Evolutionary conservation across 2,888 invertebrate genomes (phyloP).

Genomic region (Cheilosia grossa): DNA sequence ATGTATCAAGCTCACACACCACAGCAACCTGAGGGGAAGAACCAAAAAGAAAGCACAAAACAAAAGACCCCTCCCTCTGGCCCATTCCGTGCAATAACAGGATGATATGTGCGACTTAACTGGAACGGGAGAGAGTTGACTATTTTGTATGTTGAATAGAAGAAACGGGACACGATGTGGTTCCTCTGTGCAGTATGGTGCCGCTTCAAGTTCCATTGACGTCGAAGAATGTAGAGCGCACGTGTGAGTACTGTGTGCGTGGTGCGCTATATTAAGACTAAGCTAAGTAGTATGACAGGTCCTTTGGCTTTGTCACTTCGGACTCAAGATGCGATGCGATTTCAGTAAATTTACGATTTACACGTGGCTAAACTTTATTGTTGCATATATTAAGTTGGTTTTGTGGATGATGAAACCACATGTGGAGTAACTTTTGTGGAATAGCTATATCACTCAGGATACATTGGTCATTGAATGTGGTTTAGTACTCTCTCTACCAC

Average conservation of each 20-base stretch:
- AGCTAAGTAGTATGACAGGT: constrained; percentile 16
- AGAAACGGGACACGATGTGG: constrained; percentile 14
- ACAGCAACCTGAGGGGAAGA: neutral
- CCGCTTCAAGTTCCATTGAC: neutral
- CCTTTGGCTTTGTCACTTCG: constrained; percentile 42
- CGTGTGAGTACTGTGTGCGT: neutral
- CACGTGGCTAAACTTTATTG: constrained; percentile 25
- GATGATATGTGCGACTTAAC: neutral
- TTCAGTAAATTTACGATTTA: constrained; percentile 46
- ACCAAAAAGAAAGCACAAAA: neutral
- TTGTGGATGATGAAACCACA: neutral
- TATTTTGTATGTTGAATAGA: constrained; percentile 30
- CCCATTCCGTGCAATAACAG: neutral
- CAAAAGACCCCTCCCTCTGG: neutral
- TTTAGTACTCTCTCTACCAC: neutral
- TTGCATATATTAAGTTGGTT: neutral
- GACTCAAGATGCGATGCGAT: constrained; percentile 1
- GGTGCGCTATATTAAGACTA: neutral
- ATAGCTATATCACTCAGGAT: neutral
- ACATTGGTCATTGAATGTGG: neutral
- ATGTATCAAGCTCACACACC: neutral
- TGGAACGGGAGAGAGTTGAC: constrained; percentile 22
- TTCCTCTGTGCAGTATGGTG: neutral
- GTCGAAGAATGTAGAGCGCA: neutral
- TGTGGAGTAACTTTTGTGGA: neutral